These are phyloP conservation scores for Battus philenor DNA, from an alignment of 1,140 invertebrate species.

Conservation along the genomic window DNA sequence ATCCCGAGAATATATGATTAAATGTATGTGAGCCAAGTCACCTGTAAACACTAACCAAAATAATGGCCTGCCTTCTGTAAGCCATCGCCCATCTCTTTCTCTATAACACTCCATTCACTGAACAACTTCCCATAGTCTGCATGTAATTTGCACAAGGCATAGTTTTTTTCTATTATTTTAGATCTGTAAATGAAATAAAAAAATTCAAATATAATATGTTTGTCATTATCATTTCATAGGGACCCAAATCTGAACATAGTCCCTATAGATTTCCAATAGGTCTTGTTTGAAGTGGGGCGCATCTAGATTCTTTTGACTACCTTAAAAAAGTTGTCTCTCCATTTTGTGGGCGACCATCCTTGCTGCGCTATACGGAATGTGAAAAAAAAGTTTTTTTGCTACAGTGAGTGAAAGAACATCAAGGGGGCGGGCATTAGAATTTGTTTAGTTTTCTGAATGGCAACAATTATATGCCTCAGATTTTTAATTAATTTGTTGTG, in stretches of 20 bases:
- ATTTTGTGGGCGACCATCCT: no score
- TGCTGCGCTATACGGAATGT: no score
- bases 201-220: neutral
- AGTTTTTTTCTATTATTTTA: constrained; percentile 85
- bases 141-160: constrained; percentile 88
- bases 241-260: no score
- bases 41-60: constrained; percentile 58
- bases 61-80: constrained; percentile 82
- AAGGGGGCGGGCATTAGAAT: no score
- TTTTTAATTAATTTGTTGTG: neutral
- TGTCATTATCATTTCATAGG: neutral
- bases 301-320: no score
- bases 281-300: no score
- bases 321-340: no score
- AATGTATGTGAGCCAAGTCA: constrained; percentile 1
- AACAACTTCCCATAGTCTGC: constrained; percentile 89
- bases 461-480: neutral
- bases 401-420: neutral
- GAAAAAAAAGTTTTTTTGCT: neutral
- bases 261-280: no score
- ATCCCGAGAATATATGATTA: neutral
- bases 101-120: constrained; percentile 91
- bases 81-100: constrained; percentile 89
- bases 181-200: constrained; percentile 73
- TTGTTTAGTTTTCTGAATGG: no score